Base-by-base conservation (phyloP, 30 jellyfish, hydroid and myxozoan species). In the Cassiopea andromeda region DNA sequence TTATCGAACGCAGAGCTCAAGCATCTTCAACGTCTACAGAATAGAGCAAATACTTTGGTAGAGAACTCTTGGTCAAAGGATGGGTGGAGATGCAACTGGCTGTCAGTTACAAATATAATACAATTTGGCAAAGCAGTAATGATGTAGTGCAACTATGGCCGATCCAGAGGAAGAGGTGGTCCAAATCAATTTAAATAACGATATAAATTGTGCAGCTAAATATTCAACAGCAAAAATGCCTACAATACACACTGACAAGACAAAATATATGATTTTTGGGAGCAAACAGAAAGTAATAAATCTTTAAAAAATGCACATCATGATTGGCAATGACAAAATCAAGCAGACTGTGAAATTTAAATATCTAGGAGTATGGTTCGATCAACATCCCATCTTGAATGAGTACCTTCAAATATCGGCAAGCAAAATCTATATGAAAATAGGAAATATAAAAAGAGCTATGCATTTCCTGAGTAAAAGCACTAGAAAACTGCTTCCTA, bases 161-260 rank as follows among this genome's bases (percentile, higher is more conserved):
- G 67, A 83, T 1, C 45, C 67, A 59, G 71, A 59, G 76, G 78
- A 77, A 44, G 92, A 83, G 58, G 66, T 69, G 4, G 16, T 83
- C 44, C 67, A 72, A 50, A 46, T 14, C 45, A 69, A 78, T 85
- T 69, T 27, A 70, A 83, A 69, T 60, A 83, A 68, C 12, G 93
- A 85, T 59, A 48, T 85, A 18, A 76, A 66, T 73, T 46, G 17
- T 50, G 93, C 74, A 38, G 73, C 38, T 43, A 85, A 10, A 43
- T 54, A 82, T 88, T 77, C 59, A 43, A 38, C 81, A 27, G 77
- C 85, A 69, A 69, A 73, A 78, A 84, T 27, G 79, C 85, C 72
- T 5, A 85, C 82, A 57, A 1, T 64, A 27, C 49, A 84, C 85
- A 72, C 47, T 14, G 78, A 72, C 69, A 84, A 84, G 69, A 69